Percentiles rank a stretch among this genome's conserved stretches.
These are phyloP conservation scores for Amazona vittata DNA, from an alignment of 2,113 vertebrate species.

Conservation along the genomic window DNA sequence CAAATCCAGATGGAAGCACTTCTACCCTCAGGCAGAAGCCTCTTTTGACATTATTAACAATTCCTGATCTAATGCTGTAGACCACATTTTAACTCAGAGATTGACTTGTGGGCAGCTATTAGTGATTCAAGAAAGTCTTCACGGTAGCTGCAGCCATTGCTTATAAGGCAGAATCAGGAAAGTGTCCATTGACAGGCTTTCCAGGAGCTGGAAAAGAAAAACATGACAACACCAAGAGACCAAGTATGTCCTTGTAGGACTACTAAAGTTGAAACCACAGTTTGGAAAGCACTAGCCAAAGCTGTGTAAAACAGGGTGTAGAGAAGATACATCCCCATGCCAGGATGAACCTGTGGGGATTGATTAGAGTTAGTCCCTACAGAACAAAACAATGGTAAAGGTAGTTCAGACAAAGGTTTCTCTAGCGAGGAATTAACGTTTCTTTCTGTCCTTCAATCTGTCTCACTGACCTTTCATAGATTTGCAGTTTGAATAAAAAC, in stretches of 20 bases:
- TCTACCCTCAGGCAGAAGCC: neutral
- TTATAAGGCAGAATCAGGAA: neutral
- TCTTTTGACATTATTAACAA: neutral
- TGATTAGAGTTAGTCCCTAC: neutral
- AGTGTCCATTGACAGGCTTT: neutral
- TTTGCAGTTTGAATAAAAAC: neutral
- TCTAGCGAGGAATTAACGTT: neutral
- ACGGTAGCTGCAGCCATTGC: neutral
- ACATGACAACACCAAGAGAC: neutral
- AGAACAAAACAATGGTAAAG: neutral
- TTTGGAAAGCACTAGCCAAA: neutral
- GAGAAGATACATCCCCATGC: neutral
- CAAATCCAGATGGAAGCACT: neutral
- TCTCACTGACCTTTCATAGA: neutral
- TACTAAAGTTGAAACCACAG: neutral
- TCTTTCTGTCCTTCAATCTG: neutral
- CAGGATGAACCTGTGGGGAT: neutral
- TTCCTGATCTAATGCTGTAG: neutral
- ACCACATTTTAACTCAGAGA: neutral
- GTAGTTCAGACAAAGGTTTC: neutral
- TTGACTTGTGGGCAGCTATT: neutral
- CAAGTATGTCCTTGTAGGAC: neutral
- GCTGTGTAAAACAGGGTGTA: neutral
- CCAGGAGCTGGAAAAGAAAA: neutral
- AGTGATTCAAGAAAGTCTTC: neutral